Evolutionary conservation across 2,113 vertebrate species (phyloP).

Genomic region (Ictalurus furcatus): DNA sequence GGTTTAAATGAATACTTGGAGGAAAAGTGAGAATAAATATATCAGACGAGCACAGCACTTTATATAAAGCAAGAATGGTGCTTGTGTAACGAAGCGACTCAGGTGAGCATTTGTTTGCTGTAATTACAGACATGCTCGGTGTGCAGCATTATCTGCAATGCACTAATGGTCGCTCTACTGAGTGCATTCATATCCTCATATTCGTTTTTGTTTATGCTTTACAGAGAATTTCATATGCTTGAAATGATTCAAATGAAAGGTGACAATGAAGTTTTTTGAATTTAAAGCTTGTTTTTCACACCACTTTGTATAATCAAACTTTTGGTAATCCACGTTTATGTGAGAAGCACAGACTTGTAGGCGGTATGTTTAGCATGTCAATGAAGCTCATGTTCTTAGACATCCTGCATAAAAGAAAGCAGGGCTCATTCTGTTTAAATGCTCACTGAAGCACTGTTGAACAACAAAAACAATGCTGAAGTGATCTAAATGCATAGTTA

Average conservation of each 20-base stretch:
- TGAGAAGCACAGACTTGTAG: neutral
- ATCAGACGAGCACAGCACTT: constrained; percentile 50
- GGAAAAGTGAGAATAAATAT: constrained; percentile 54
- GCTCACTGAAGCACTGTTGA: neutral
- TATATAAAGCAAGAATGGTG: constrained; percentile 53
- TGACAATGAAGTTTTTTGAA: neutral
- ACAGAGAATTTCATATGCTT: neutral
- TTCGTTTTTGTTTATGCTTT: constrained; percentile 20
- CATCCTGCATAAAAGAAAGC: neutral
- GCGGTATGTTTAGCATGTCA: neutral
- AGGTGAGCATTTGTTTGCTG: constrained; percentile 68
- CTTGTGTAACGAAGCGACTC: constrained; percentile 62
- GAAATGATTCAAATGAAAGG: neutral
- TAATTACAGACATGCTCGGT: constrained; percentile 65
- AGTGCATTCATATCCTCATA: constrained; percentile 26
- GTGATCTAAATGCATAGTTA: neutral
- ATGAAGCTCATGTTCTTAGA: neutral
- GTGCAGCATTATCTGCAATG: constrained; percentile 48
- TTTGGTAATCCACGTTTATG: neutral
- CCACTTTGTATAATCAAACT: neutral
- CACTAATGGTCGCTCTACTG: constrained; percentile 54
- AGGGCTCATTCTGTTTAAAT: neutral
- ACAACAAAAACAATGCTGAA: neutral
- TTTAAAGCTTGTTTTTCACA: neutral
- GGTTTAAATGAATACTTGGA: constrained; percentile 54